A percentile compares a stretch with the other conserved stretches of the same genome.
Conservation (phyloP, 2,113 vertebrate species). For the Anolis sagrei region DNA sequence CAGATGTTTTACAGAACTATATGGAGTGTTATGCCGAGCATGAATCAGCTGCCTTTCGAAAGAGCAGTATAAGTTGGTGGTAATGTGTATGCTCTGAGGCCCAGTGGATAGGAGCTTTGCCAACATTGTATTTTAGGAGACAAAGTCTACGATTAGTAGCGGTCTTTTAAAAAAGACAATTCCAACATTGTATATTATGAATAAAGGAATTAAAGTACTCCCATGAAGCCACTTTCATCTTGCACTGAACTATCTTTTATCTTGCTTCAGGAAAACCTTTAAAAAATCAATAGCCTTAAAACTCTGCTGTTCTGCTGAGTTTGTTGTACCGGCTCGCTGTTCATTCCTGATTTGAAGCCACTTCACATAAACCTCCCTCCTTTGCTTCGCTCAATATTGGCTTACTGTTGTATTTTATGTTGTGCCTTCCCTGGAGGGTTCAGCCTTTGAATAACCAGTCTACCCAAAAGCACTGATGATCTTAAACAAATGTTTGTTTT, state of each 20-base stretch:
- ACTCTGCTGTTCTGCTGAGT: neutral
- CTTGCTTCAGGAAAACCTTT: conserved; percentile 9
- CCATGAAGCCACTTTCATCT: neutral
- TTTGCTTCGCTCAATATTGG: neutral
- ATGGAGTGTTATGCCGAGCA: neutral
- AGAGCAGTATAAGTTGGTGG: neutral
- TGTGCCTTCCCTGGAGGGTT: neutral
- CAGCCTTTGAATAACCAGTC: neutral
- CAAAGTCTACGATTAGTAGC: conserved; percentile 13
- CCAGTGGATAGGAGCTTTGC: conserved; percentile 18
- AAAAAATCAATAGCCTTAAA: conserved; percentile 5
- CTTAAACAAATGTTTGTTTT: conserved; percentile 7
- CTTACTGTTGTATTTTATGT: neutral
- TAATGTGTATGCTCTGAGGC: neutral
- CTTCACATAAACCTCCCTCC: neutral
- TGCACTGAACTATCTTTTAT: neutral
- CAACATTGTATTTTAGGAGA: neutral
- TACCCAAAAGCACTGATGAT: neutral
- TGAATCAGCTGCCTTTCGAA: conserved; percentile 47
- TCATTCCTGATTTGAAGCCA: neutral
- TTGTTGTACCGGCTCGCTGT: neutral
- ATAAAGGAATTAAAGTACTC: neutral
- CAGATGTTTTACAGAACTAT: neutral
- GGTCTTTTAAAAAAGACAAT: conserved; percentile 20
- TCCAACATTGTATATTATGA: neutral